Base-by-base conservation (phyloP, 2,113 vertebrate species). In the Dermatemys mawii region DNA sequence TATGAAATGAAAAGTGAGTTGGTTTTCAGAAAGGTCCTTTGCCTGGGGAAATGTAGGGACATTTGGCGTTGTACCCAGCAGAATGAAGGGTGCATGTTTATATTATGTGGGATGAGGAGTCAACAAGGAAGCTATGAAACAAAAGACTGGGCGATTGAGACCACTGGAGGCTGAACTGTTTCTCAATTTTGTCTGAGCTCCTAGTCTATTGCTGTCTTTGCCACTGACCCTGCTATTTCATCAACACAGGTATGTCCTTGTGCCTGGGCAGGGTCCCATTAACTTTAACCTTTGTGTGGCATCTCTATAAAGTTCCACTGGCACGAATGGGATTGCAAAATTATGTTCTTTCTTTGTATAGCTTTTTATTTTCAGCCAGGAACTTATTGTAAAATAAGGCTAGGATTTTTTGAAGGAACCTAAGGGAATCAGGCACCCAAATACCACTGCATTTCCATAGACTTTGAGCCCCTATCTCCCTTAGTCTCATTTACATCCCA, bases 1-100 rank as follows among this genome's bases (percentile, higher is more conserved):
- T 89, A 85, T 78, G 86, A 85, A 95, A 94, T 54, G 81, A 87
- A 94, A 91, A 95, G 81, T 63, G 80, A 84, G 78, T 0, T 91
- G 75, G 50, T 29, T 81, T 76, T 93, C 86, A 94, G 80, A 49
- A 86, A 96, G 79, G 94, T 48, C 79, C 38, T 44, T 0, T 79
- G 10, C 11, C 16, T 67, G 32, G 81, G 48, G 49, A 94, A 93
- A 90, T 53, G 41, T 38, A 81, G 54, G 38, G 50, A 67, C 81
- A 21, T 81, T 95, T 53, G 83, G 83, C 44, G 75, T 6, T 35
- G 6, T 22, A 81, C 38, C 48, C 27, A 76, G 35, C 19, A 87
- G 41, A 54, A 87, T 48, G 73, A 78, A 44, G n/a, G 60, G 5
- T 76, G 3, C 0, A 2, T 4, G 0, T 85, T 83, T n/a, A 32